Evolutionary conservation across 1,140 invertebrate species (phyloP), one percentile per base, ranked within the genome.

Genomic region (Drosophila tani): DNA sequence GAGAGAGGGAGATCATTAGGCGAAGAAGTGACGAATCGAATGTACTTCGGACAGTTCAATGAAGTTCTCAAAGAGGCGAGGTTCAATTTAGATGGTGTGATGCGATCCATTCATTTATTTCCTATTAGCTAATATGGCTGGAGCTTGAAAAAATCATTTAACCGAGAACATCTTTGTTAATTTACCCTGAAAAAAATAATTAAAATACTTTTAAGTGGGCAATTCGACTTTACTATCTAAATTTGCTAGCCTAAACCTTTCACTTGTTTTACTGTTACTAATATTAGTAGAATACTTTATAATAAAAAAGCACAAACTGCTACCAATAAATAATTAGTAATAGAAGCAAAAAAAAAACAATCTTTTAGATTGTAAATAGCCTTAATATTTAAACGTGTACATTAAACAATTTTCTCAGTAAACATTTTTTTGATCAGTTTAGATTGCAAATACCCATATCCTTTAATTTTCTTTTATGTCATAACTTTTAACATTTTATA

Each of bases 21-120:
- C 64, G 63, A 56, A 59, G 75, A 77, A 69, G 75, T 78, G 75
- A 77, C 73, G 75, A 78, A 77, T 78, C 75, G 56, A 67, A 78
- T 75, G 71, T 63, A 75, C 74, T 62, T 46, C 60, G 40, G 60
- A 66, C 73, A 53, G 60, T 77, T 78, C 57, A 55, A 60, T 68
- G 64, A 69, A 77, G 63, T 77, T 77, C 55, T 68, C 55, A 41
- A 66, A 77, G 53, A 58, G 63, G 47, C 62, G 53, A 76, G 63
- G 46, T 46, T 45, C 73, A 76, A 66, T 55, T 67, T 45, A 56
- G 71, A 66, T 73, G 70, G 67, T 73, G 68, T 21, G 63, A 55
- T 29, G 47, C 67, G 67, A 68, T 35, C 45, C 53, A 71, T 57
- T 51, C 53, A 73, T 60, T 47, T 49, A 58, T 41, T 73, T 21